Conservation (phyloP, 2,888 invertebrate genomes). For the Eupsilia transversa region DNA sequence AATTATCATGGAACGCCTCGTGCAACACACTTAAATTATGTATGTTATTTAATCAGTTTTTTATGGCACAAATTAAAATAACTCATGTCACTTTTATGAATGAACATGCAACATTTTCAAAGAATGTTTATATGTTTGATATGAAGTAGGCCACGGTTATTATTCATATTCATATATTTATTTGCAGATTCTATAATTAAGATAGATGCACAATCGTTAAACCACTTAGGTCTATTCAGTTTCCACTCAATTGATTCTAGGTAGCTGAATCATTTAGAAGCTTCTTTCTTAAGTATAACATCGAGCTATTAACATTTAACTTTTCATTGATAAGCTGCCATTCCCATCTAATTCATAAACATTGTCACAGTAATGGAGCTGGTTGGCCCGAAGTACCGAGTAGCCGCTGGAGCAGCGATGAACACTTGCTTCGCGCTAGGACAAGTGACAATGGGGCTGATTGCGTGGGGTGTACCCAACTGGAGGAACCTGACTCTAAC, state of each 20-base stretch:
- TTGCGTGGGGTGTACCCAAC: constrained; percentile 92
- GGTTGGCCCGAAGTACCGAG: constrained; percentile 93
- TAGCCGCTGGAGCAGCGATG: constrained; percentile 92
- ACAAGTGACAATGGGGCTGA: constrained; percentile 91
- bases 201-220: background rate
- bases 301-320: background rate
- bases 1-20: background rate
- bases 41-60: constrained; percentile 2
- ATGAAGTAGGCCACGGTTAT: background rate
- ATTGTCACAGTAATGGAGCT: constrained; percentile 92
- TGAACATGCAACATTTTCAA: background rate
- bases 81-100: background rate
- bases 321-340: background rate
- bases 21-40: background rate
- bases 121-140: background rate
- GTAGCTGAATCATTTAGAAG: background rate
- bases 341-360: background rate
- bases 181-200: too few relatives aligned
- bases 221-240: background rate
- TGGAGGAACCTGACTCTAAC: constrained; percentile 93
- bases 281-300: too few relatives aligned
- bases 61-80: background rate
- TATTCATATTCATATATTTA: too few relatives aligned
- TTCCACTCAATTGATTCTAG: background rate
- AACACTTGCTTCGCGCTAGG: constrained; percentile 93